phyloP scores from a whole-genome alignment of 2,797 vertebrate genomes.

The Tachyglossus aculeatus region DNA sequence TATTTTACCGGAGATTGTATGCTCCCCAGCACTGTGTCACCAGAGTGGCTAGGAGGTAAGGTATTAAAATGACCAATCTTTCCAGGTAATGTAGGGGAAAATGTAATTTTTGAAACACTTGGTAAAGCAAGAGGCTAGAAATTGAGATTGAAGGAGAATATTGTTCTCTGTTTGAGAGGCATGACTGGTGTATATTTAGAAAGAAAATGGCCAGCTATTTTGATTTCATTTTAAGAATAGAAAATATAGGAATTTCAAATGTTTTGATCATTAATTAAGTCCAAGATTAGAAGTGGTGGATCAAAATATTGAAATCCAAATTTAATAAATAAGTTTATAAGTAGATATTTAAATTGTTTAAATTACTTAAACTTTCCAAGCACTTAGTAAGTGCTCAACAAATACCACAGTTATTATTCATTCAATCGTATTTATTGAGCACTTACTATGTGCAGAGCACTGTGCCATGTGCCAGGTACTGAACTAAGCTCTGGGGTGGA shows the following conservation, averaged over 20 bases:
- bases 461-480: too few species aligned
- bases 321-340: too few species aligned
- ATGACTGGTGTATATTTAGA: not conserved
- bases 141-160: not conserved
- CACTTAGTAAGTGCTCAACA: too few species aligned
- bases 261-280: not conserved
- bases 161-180: not conserved
- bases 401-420: too few species aligned
- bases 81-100: constrained; percentile 30
- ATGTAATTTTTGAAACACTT: constrained; percentile 22
- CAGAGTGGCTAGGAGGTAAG: not conserved
- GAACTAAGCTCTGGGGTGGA: too few species aligned
- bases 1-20: constrained; percentile 17
- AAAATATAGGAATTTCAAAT: not conserved
- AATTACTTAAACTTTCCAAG: too few species aligned
- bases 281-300: constrained; percentile 19
- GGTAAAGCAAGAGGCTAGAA: constrained; percentile 23
- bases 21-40: too few species aligned
- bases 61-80: constrained; percentile 19
- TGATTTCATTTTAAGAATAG: constrained; percentile 31
- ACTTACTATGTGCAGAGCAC: too few species aligned
- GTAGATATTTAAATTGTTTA: too few species aligned
- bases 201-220: not conserved
- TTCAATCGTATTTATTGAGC: too few species aligned
- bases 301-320: constrained; percentile 8